Conservation (phyloP, 2,888 invertebrate species). For the Cerceris ruficornis region DNA sequence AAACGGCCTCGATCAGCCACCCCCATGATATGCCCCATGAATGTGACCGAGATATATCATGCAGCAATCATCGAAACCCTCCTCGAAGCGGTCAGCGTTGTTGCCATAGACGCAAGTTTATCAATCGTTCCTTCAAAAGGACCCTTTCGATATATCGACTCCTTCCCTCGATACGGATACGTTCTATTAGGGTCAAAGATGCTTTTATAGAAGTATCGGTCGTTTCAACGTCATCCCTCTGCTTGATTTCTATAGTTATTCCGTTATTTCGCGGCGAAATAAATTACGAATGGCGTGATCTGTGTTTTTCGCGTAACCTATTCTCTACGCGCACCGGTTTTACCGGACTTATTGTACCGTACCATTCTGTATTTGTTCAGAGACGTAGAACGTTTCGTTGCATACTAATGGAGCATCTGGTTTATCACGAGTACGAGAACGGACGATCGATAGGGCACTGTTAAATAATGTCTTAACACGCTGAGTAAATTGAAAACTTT, state of each 20-base stretch:
- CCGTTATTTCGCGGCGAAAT: conserved; percentile 15
- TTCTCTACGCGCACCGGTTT: conserved; percentile 10
- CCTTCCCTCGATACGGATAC: conserved; percentile 38
- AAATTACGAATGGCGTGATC: conserved; percentile 18
- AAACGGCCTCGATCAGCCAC: background rate
- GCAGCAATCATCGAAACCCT: conserved; percentile 11
- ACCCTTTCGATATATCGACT: conserved; percentile 33
- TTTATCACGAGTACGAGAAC: conserved; percentile 32
- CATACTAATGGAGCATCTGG: conserved; percentile 44
- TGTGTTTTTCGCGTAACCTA: background rate
- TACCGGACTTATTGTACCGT: conserved; percentile 39
- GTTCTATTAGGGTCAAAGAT: conserved; percentile 47
- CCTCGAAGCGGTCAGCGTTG: conserved; percentile 19
- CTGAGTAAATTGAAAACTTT: conserved; percentile 41
- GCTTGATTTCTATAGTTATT: conserved; percentile 17
- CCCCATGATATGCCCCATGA: conserved; percentile 5
- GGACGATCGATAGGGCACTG: conserved; percentile 30
- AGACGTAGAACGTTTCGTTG: conserved; percentile 38
- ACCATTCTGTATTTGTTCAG: conserved; percentile 40
- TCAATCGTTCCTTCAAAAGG: conserved; percentile 52
- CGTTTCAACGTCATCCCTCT: conserved; percentile 7
- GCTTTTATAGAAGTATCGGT: conserved; percentile 53
- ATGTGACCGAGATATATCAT: conserved; percentile 9
- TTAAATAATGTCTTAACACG: conserved; percentile 43
- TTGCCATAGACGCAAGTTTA: conserved; percentile 40